Percentiles rank a stretch among this genome's conserved stretches.
Evolutionary conservation across 2,797 vertebrate genomes (phyloP).

Genomic region (Staurois parvus): DNA sequence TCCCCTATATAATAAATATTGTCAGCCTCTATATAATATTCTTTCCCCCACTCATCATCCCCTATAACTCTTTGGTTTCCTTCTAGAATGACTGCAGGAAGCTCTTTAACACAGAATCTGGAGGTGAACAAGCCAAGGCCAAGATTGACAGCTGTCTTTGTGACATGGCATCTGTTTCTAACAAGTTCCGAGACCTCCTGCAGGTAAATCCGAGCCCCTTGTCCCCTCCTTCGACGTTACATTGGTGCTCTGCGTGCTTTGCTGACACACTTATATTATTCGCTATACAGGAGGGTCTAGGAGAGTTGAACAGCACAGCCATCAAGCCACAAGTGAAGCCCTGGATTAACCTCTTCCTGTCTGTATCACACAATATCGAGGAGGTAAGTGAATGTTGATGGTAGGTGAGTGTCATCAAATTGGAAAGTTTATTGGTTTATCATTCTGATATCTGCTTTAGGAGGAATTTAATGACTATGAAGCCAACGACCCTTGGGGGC

Average conservation of each 20-base stretch:
- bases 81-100: constrained; percentile 92
- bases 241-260: not conserved
- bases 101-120: constrained; percentile 87
- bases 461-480: constrained; percentile 98
- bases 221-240: too few species aligned
- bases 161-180: constrained; percentile 90
- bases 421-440: not conserved
- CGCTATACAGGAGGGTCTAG: constrained; percentile 87
- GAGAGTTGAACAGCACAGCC: constrained; percentile 90
- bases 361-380: constrained; percentile 96
- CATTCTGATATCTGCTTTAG: constrained; percentile 69
- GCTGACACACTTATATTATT: constrained; percentile 15
- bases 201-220: constrained; percentile 80
- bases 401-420: not conserved
- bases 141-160: constrained; percentile 97
- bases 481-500: constrained; percentile 97
- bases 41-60: too few species aligned
- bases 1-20: too few species aligned
- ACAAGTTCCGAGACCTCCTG: constrained; percentile 93
- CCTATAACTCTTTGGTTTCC: not conserved
- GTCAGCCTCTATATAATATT: too few species aligned
- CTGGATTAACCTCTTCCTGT: constrained; percentile 95
- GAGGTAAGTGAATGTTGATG: constrained; percentile 78
- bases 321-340: constrained; percentile 97
- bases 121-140: constrained; percentile 86